Evolutionary conservation across 2,113 vertebrate genomes (phyloP).

Genomic region (Coturnix japonica): DNA sequence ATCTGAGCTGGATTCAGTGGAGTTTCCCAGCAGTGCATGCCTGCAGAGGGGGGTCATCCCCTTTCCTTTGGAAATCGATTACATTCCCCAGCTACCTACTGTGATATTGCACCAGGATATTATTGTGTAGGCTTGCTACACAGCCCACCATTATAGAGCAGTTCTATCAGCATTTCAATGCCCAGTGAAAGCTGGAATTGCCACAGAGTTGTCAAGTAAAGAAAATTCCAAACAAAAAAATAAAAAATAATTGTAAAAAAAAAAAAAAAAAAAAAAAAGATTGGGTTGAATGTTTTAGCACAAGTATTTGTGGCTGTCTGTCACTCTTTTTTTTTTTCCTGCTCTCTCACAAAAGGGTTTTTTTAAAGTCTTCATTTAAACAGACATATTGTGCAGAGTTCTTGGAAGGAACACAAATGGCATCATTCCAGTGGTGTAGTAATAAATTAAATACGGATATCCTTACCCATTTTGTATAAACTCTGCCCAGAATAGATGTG

Average conservation of each 20-base stretch:
- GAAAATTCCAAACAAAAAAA: conserved; percentile 54
- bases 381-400: not conserved
- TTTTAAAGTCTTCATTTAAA: not conserved
- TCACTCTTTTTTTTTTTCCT: not conserved
- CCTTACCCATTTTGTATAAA: not conserved
- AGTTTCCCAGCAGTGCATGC: conserved; percentile 15
- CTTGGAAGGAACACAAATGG: not conserved
- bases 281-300: conserved; percentile 5
- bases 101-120: conserved; percentile 64
- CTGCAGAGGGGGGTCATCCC: conserved; percentile 44
- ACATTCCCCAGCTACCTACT: conserved; percentile 66
- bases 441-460: conserved; percentile 32
- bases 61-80: conserved; percentile 70
- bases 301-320: conserved; percentile 19
- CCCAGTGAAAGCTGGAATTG: conserved; percentile 57
- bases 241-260: not conserved
- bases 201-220: conserved; percentile 61
- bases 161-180: conserved; percentile 62
- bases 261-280: not conserved
- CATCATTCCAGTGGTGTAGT: not conserved
- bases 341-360: not conserved
- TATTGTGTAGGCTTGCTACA: conserved; percentile 58
- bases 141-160: conserved; percentile 51
- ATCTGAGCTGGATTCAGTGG: not conserved
- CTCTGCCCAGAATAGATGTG: not conserved